A percentile compares a stretch with the other conserved stretches of the same genome.
phyloP scores from a whole-genome alignment of 2,888 invertebrate genomes.

The Leucania comma region DNA sequence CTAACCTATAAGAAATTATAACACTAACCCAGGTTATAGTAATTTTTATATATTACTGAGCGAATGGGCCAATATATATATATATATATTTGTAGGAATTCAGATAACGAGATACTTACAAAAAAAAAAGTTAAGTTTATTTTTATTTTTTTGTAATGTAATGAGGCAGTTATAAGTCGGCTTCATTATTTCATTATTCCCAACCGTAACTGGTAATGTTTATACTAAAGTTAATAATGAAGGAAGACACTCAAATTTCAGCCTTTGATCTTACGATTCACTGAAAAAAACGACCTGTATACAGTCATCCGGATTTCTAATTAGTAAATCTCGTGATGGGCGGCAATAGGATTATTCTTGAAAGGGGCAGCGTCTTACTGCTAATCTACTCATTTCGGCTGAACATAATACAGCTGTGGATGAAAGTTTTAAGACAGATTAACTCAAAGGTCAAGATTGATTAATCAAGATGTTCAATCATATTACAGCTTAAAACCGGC shows the following conservation, averaged over 20 bases:
- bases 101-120: too few relatives aligned
- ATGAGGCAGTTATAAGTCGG: not conserved
- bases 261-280: constrained; percentile 26
- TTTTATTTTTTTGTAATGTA: too few relatives aligned
- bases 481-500: too few relatives aligned
- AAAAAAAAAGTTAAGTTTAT: too few relatives aligned
- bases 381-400: constrained; percentile 17
- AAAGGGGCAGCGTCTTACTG: constrained; percentile 1
- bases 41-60: too few relatives aligned
- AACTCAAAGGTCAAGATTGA: not conserved
- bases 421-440: not conserved
- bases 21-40: too few relatives aligned
- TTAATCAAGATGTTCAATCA: not conserved
- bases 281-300: constrained; percentile 5
- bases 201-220: not conserved
- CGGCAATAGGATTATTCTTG: constrained; percentile 26
- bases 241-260: not conserved
- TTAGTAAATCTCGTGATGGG: constrained; percentile 8
- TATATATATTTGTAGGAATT: too few relatives aligned
- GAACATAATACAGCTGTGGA: not conserved
- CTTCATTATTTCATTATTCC: not conserved
- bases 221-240: constrained; percentile 17
- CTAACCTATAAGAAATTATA: too few relatives aligned
- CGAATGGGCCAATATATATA: too few relatives aligned
- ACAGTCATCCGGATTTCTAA: constrained; percentile 2